phyloP scores from a whole-genome alignment of 2,797 vertebrate species.

The Labroides dimidiatus region DNA sequence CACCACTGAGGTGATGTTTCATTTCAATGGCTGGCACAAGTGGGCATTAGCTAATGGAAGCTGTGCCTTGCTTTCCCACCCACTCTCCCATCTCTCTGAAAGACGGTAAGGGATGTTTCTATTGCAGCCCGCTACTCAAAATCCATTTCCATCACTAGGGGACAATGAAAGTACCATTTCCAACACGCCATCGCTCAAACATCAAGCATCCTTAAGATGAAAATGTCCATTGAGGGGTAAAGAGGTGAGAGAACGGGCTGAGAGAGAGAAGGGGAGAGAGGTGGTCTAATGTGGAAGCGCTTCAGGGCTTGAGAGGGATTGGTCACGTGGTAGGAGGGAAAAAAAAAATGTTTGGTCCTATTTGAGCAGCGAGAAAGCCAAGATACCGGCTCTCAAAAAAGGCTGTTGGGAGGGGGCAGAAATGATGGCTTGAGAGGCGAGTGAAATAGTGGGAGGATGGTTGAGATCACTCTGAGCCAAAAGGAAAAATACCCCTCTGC shows the following conservation, averaged over 20 bases:
- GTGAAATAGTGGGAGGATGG: slow-evolving; percentile 63
- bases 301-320: slow-evolving; percentile 86
- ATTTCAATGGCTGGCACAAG: slow-evolving; percentile 78
- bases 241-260: slow-evolving; percentile 77
- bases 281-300: slow-evolving; percentile 85
- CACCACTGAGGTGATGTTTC: slow-evolving; percentile 62
- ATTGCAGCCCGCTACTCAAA: slow-evolving; percentile 80
- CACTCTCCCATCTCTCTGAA: slow-evolving; percentile 67
- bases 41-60: slow-evolving; percentile 88
- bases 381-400: slow-evolving; percentile 84
- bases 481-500: slow-evolving; percentile 68
- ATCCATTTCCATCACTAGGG: slow-evolving; percentile 79
- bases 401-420: slow-evolving; percentile 85
- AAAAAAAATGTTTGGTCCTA: slow-evolving; percentile 89
- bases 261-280: slow-evolving; percentile 74
- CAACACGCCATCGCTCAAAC: slow-evolving; percentile 77
- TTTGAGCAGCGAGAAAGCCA: slow-evolving; percentile 68
- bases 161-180: slow-evolving; percentile 82
- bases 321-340: slow-evolving; percentile 73
- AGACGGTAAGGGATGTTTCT: slow-evolving; percentile 69
- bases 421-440: slow-evolving; percentile 65
- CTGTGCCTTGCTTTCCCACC: slow-evolving; percentile 65
- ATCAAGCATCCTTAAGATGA: slow-evolving; percentile 90
- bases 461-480: slow-evolving; percentile 70
- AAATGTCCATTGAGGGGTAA: slow-evolving; percentile 81